Conservation (phyloP, 2,888 invertebrate genomes). For the Pyrrhosoma nymphula region DNA sequence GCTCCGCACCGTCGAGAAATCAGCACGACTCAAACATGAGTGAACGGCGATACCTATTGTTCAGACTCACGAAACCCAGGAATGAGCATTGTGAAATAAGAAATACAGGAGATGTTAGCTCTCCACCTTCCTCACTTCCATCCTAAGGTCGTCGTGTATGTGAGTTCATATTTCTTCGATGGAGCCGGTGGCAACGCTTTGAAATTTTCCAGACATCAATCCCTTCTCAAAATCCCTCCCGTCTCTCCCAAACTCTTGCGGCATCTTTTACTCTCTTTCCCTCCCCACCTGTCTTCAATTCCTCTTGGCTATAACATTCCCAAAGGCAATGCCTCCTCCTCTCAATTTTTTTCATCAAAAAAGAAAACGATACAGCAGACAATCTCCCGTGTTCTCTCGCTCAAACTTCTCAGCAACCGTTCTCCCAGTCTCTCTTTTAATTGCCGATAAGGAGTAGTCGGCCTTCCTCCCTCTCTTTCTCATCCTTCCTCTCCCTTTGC, state of each 20-base stretch:
- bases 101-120: background rate
- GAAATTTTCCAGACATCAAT: conserved; percentile 4
- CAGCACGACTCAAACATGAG: too few species aligned
- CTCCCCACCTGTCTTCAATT: background rate
- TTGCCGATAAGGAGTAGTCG: background rate
- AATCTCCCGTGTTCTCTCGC: too few species aligned
- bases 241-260: background rate
- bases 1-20: too few species aligned
- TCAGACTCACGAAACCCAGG: background rate
- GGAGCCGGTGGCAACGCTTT: background rate
- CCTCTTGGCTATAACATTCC: background rate
- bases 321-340: background rate
- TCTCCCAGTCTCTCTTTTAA: too few species aligned
- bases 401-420: too few species aligned
- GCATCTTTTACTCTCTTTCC: background rate
- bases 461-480: background rate
- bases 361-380: too few species aligned
- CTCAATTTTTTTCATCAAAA: too few species aligned
- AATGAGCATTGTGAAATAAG: background rate
- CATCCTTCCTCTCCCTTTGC: background rate
- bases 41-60: background rate
- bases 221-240: background rate
- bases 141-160: background rate
- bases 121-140: background rate
- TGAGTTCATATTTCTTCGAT: background rate